phyloP scores from a whole-genome alignment of 1,140 invertebrate genomes.

The Kradibia gibbosae region DNA sequence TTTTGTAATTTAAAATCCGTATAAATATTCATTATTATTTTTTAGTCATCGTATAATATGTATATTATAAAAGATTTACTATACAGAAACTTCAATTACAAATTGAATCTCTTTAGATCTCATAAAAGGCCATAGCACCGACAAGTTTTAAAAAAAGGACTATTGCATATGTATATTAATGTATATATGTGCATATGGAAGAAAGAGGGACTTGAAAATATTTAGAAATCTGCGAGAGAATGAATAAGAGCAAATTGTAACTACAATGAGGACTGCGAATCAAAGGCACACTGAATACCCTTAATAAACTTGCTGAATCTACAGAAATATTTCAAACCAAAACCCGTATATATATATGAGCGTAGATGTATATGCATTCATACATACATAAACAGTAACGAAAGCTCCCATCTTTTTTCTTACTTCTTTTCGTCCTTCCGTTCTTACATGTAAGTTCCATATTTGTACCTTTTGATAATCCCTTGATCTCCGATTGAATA shows the following conservation, averaged over 20 bases:
- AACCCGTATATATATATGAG: slow-evolving; percentile 53
- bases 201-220: slow-evolving; percentile 68
- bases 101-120: background rate
- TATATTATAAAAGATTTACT: background rate
- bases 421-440: slow-evolving; percentile 48
- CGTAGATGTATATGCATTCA: background rate
- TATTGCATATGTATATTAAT: background rate
- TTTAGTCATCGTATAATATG: background rate
- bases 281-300: slow-evolving; percentile 70
- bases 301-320: slow-evolving; percentile 73
- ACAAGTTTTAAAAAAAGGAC: slow-evolving; percentile 5
- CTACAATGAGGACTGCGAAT: slow-evolving; percentile 71
- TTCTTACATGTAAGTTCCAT: background rate
- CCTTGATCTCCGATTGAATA: background rate
- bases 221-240: slow-evolving; percentile 70
- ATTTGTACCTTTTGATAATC: background rate
- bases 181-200: background rate
- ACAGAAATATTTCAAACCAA: slow-evolving; percentile 71
- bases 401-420: slow-evolving; percentile 55
- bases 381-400: slow-evolving; percentile 55
- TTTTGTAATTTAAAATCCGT: no score
- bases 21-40: background rate
- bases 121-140: background rate
- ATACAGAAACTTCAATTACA: background rate
- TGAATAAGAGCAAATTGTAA: slow-evolving; percentile 74